Base-by-base conservation (phyloP, 2,113 vertebrate genomes). In the Tretioscincus oriximinensis region DNA sequence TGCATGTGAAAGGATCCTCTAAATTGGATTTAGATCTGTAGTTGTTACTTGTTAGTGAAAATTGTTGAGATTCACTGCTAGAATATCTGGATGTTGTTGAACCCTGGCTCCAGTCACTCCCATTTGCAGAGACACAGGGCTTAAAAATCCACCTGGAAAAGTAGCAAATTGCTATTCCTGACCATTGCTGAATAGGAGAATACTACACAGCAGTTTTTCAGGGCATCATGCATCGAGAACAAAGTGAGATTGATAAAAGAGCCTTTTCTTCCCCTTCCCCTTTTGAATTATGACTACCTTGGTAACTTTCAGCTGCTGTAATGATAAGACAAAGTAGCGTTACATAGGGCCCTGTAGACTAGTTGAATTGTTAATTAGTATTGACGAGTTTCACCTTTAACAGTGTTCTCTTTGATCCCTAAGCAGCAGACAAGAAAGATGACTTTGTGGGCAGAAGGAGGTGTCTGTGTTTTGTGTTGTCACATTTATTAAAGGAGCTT, bases 361-460 rank as follows among this genome's bases (percentile, higher is more conserved):
- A 89, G 85, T 84, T 85, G 86, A 87, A 89, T 77, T 22, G 51
- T 81, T 88, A 91, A 91, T 92, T 90, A 85, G 63, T 77, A 51
- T 51, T 93, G 89, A 91, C 88, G 87, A 92, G 90, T 73, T 87
- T 92, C 80, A n/a, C 85, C 80, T 76, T 81, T 78, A 89, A 73
- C 64, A 24, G 77, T 88, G 81, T 81, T 85, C 87, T 77, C 87
- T 92, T 93, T 87, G 91, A 78, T 86, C 82, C 47, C 3, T 35
- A 10, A 65, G 21, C 60, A 82, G 78, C 67, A 58, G 35, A 51
- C 74, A 45, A 68, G 73, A 29, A 81, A 90, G 74, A 83, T 26
- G 76, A 66, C 41, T 83, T 18, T 89, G 9, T 2, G 41, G 60
- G 79, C 75, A 86, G n/a, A 11, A n/a, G 82, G 75, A 82, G 82